Evolutionary conservation across 1,140 invertebrate species (phyloP).

Genomic region (Phocides pigmalion): DNA sequence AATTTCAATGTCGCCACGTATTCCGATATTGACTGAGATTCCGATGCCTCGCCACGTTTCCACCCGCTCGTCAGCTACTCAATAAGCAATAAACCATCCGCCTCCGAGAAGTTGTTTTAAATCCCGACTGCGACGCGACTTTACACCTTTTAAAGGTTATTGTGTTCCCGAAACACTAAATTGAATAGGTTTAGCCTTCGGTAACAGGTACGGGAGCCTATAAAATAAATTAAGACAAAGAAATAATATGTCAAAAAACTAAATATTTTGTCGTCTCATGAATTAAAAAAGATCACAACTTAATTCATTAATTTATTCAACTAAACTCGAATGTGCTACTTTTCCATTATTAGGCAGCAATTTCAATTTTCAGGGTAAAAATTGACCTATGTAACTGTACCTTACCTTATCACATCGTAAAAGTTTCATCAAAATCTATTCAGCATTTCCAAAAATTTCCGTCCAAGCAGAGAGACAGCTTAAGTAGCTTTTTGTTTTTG

Average conservation of each 20-base stretch:
- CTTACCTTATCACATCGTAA: no score
- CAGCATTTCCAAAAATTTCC: no score
- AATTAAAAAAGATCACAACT: no score
- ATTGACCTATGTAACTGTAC: no score
- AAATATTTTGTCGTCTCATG: background rate
- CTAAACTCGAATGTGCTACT: no score
- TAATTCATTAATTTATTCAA: no score
- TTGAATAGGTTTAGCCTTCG: conserved; percentile 45
- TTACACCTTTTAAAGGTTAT: conserved; percentile 82
- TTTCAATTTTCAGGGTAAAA: no score
- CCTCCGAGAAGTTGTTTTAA: conserved; percentile 79
- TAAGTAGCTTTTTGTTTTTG: no score
- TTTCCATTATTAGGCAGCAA: no score
- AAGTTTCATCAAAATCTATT: no score
- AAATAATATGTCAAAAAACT: background rate
- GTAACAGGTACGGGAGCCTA: conserved; percentile 6
- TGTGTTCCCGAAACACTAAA: conserved; percentile 75
- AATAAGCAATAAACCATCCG: conserved; percentile 83
- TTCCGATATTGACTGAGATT: conserved; percentile 81
- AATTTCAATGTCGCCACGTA: conserved; percentile 77
- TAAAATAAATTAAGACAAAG: conserved; percentile 14
- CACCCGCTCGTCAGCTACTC: conserved; percentile 74
- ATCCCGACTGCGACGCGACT: conserved; percentile 66
- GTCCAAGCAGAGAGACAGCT: no score
- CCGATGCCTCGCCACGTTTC: conserved; percentile 60